Evolutionary conservation across 2,797 vertebrate species (phyloP), one percentile per base, ranked within the genome.

Genomic region (Centroberyx gerrardi): DNA sequence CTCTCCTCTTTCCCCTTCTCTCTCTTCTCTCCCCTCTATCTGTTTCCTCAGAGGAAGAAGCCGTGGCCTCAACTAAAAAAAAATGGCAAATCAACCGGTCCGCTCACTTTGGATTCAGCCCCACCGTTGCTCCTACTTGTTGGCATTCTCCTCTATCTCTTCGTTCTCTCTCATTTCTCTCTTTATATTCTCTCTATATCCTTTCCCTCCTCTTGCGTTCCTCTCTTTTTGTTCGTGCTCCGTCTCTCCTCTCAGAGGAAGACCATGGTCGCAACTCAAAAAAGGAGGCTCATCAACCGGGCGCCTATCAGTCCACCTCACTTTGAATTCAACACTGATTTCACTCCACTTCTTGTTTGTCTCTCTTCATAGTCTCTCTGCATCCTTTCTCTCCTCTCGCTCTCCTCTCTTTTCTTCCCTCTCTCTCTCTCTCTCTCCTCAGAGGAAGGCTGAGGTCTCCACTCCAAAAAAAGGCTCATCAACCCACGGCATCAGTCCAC

Each of bases 31-130:
- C 38, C 31, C 63, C 52, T 53, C 36, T 27, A 3, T 67, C 15
- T 22, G 0, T n/a, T 58, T 36, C 15, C 56, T 56, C 36, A 33
- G 38, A 78, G 40, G 68, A 52, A 68, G 10, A 44, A 22, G 22
- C 22, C 22, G 22, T 3, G 6, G 28, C 33, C 53, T 53, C 31
- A 27, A 28, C 40, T 62, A 44, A 22, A 52, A 59, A 68, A 38
- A 29, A 51, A 31, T 3, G 3, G 48, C 65, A 55, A 65, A 66
- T 49, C 53, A 72, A 54, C 46, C 42, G 36, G 22, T 33, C 8
- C 2, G 31, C 60, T 38, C 22, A 0, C 55, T 67, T 61, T 66
- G 54, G 52, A 65, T 75, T 49, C 68, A 17, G 46, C 58, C 40
- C 15, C 33, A 38, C 22, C 55, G 31, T 70, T 36, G 55, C 13